Percentiles rank a stretch among this genome's conserved stretches.
phyloP scores from a whole-genome alignment of 2,113 vertebrate species.

The Cricetomys ansorgei region DNA sequence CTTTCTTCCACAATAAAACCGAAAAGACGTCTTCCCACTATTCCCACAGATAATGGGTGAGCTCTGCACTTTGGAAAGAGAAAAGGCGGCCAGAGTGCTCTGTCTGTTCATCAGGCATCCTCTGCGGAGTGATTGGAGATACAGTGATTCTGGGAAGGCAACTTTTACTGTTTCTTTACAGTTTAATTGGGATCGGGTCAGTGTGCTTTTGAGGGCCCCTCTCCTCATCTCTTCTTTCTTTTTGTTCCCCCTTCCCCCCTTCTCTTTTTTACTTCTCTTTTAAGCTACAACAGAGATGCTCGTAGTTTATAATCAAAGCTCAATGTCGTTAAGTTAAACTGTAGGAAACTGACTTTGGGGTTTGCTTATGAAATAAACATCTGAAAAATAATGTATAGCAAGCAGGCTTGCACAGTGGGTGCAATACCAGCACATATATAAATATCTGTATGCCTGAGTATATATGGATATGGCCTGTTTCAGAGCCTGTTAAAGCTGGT shows the following conservation, averaged over 20 bases:
- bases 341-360: conserved; percentile 81
- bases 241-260: neutral
- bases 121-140: conserved; percentile 65
- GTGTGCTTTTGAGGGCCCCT: conserved; percentile 17
- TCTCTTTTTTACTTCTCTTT: conserved; percentile 29
- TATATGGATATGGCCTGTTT: conserved; percentile 14
- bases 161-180: conserved; percentile 83
- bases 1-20: neutral
- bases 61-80: conserved; percentile 66
- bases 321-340: conserved; percentile 83
- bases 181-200: conserved; percentile 83
- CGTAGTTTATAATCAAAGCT: conserved; percentile 87
- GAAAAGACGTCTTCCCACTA: neutral
- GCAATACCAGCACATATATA: conserved; percentile 3
- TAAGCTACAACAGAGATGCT: conserved; percentile 72
- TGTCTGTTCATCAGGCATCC: conserved; percentile 35
- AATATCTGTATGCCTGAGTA: neutral
- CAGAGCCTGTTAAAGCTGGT: conserved; percentile 44
- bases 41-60: conserved; percentile 51
- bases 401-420: conserved; percentile 34
- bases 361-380: conserved; percentile 81
- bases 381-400: conserved; percentile 70
- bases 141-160: conserved; percentile 53
- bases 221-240: neutral
- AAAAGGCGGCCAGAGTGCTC: neutral